Evolutionary conservation across 2,797 vertebrate species (phyloP).

Genomic region (Acanthopagrus latus): DNA sequence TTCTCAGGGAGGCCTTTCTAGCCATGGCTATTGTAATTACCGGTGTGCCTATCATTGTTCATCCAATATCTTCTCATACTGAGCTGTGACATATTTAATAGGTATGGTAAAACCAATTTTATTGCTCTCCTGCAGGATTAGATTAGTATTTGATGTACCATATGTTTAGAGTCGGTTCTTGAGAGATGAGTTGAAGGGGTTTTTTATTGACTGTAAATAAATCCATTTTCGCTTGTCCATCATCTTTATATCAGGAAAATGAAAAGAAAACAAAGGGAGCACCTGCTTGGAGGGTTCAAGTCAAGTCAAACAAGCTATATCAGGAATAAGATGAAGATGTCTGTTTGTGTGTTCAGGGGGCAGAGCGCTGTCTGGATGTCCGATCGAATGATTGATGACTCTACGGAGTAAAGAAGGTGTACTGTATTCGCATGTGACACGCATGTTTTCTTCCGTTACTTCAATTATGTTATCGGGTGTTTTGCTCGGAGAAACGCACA

Average conservation of each 20-base stretch:
- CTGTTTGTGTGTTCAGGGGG: not conserved
- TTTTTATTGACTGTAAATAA: conserved; percentile 61
- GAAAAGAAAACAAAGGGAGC: conserved; percentile 41
- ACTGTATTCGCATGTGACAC: not conserved
- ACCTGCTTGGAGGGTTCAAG: not conserved
- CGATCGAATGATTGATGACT: conserved; percentile 7
- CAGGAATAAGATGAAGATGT: not conserved
- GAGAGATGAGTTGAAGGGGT: conserved; percentile 44
- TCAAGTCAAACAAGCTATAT: conserved; percentile 27
- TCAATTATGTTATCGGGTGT: conserved; percentile 2
- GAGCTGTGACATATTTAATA: conserved; percentile 63
- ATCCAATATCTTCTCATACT: conserved; percentile 53
- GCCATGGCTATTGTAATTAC: conserved; percentile 57
- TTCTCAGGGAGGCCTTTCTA: conserved; percentile 47
- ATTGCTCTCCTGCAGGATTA: conserved; percentile 51
- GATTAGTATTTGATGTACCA: conserved; percentile 63
- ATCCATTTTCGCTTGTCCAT: conserved; percentile 50
- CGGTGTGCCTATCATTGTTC: conserved; percentile 55
- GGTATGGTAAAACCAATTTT: conserved; percentile 52
- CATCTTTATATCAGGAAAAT: conserved; percentile 50
- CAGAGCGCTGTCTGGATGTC: not conserved
- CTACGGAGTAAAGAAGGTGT: not conserved
- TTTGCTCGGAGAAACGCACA: conserved; percentile 19
- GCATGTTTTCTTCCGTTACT: conserved; percentile 14
- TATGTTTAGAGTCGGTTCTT: conserved; percentile 41